Conservation (phyloP, 1,140 invertebrate species). For the Tribolium castaneum region DNA sequence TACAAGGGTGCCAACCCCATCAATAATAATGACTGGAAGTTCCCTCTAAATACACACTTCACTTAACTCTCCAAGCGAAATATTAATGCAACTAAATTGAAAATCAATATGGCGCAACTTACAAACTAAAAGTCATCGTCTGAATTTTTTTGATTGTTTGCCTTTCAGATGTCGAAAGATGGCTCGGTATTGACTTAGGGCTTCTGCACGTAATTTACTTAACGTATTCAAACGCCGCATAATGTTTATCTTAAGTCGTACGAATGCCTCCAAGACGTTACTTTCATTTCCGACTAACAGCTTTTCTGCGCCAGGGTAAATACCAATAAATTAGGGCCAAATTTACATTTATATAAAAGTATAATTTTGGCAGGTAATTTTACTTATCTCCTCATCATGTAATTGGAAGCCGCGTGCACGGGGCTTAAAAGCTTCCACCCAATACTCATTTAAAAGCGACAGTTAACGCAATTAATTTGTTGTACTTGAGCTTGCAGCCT, state of each 20-base stretch:
- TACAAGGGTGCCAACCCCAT: slow-evolving; percentile 59
- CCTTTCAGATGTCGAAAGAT: slow-evolving; percentile 24
- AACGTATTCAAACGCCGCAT: slow-evolving; percentile 36
- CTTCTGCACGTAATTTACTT: slow-evolving; percentile 33
- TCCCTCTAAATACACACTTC: slow-evolving; percentile 60
- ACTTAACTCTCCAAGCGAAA: slow-evolving; percentile 59
- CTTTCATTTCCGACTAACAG: slow-evolving; percentile 42
- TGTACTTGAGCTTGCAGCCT: slow-evolving; percentile 33
- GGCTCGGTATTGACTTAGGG: slow-evolving; percentile 38
- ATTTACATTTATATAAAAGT: slow-evolving; percentile 46
- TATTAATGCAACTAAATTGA: slow-evolving; percentile 61
- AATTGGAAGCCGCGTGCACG: slow-evolving; percentile 37
- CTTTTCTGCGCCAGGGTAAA: slow-evolving; percentile 37
- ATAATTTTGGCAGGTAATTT: slow-evolving; percentile 43
- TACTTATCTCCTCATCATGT: slow-evolving; percentile 38
- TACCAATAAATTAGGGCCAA: slow-evolving; percentile 41
- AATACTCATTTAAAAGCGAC: slow-evolving; percentile 37
- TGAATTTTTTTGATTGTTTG: slow-evolving; percentile 41
- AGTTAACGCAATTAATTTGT: slow-evolving; percentile 38
- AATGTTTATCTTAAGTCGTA: slow-evolving; percentile 35
- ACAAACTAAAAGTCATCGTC: slow-evolving; percentile 42
- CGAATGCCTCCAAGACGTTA: slow-evolving; percentile 37
- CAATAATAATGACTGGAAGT: slow-evolving; percentile 60
- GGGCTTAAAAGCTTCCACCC: slow-evolving; percentile 36
- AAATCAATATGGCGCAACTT: slow-evolving; percentile 57